Evolutionary conservation across 2,797 vertebrate species (phyloP).

Genomic region (Hydrocynus forskahlii): DNA sequence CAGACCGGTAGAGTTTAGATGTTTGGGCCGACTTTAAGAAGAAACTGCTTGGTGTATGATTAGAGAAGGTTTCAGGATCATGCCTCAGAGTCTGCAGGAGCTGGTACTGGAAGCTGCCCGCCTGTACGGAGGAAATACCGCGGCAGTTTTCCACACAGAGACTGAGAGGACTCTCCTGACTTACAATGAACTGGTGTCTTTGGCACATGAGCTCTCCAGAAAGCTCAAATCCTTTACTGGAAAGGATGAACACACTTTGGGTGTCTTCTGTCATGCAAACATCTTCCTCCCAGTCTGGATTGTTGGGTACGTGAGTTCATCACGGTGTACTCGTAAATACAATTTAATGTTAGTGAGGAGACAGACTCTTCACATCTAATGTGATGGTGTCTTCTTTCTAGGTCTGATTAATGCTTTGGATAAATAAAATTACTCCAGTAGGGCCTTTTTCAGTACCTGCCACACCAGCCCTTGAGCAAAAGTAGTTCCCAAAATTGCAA

Average conservation of each 20-base stretch:
- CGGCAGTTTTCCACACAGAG: constrained; percentile 79
- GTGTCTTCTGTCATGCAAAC: constrained; percentile 85
- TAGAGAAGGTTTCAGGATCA: constrained; percentile 14
- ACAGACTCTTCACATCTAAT: no score
- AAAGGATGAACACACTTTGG: constrained; percentile 70
- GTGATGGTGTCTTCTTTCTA: no score
- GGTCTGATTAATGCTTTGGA: no score
- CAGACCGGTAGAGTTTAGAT: neutral
- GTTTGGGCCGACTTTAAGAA: neutral
- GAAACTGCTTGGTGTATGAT: neutral
- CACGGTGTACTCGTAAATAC: no score
- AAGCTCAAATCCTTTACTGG: constrained; percentile 71
- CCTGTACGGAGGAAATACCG: constrained; percentile 66
- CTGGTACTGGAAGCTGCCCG: constrained; percentile 76
- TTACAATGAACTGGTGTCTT: constrained; percentile 72
- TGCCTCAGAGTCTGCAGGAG: constrained; percentile 77
- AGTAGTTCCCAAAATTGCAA: no score
- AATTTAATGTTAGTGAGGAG: no score
- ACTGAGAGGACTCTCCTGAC: constrained; percentile 61
- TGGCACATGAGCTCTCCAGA: constrained; percentile 72
- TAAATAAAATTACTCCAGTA: no score
- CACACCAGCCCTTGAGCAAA: no score
- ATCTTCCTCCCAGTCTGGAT: constrained; percentile 89
- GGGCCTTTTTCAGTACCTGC: no score
- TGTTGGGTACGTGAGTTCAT: constrained; percentile 81